These are phyloP conservation scores for Phalera bucephala DNA, from an alignment of 2,888 invertebrate species.

Conservation along the genomic window DNA sequence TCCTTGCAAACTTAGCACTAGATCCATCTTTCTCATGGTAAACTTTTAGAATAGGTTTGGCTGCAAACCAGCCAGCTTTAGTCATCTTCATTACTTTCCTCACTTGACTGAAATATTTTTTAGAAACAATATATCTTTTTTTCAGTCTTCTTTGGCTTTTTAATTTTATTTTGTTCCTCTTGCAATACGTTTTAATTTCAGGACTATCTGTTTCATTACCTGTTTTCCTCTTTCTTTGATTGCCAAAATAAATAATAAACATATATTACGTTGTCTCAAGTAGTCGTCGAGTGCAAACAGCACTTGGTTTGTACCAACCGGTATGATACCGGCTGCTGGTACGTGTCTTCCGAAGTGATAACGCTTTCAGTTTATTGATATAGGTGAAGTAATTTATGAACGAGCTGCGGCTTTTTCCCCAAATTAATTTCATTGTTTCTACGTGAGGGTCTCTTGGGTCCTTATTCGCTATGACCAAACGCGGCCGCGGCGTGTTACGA, in stretches of 20 bases:
- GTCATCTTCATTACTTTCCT: constrained; percentile 18
- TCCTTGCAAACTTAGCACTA: constrained; percentile 24
- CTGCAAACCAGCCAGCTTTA: constrained; percentile 30
- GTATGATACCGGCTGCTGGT: constrained; percentile 13
- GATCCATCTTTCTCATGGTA: constrained; percentile 28
- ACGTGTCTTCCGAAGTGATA: constrained; percentile 12
- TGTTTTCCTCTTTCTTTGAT: constrained; percentile 23
- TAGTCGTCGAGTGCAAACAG: too few species aligned
- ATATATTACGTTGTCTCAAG: too few species aligned
- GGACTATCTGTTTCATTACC: constrained; percentile 22
- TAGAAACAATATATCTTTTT: constrained; percentile 10
- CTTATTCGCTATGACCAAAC: too few species aligned
- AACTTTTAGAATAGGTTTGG: constrained; percentile 28
- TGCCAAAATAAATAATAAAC: too few species aligned
- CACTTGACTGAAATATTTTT: constrained; percentile 21
- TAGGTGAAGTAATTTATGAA: constrained; percentile 1
- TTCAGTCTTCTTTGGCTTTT: constrained; percentile 8
- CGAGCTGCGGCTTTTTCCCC: not conserved
- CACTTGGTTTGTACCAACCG: too few species aligned
- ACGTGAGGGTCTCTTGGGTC: constrained; percentile 1
- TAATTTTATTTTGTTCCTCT: constrained; percentile 21
- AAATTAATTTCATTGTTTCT: constrained; percentile 3
- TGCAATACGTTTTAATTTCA: constrained; percentile 21
- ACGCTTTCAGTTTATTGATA: constrained; percentile 1
- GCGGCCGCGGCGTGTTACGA: too few species aligned